Conservation (phyloP, 1,140 invertebrate genomes). For the Drosophila pachea region DNA sequence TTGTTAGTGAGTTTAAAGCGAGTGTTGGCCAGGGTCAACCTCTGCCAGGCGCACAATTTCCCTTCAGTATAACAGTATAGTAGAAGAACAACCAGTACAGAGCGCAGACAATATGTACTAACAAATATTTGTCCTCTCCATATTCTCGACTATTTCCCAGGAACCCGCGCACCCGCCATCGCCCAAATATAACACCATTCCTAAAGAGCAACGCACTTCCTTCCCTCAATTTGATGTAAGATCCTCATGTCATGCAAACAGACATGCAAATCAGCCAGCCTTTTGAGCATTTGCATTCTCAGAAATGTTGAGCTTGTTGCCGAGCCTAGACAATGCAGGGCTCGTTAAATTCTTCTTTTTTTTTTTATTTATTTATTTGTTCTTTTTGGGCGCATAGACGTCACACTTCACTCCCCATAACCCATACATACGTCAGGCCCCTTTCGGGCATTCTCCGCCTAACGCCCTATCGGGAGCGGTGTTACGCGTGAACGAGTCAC, state of each 20-base stretch:
- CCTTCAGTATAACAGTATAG: too few relatives aligned
- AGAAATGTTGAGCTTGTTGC: constrained; percentile 45
- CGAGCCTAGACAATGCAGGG: constrained; percentile 24
- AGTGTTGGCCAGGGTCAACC: too few relatives aligned
- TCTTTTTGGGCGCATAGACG: constrained; percentile 46
- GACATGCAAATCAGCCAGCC: constrained; percentile 7
- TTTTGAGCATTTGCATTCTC: constrained; percentile 39
- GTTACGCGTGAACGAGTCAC: constrained; percentile 65
- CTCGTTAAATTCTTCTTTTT: constrained; percentile 5
- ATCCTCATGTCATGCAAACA: constrained; percentile 27
- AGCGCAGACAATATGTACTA: constrained; percentile 37
- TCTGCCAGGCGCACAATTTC: too few relatives aligned
- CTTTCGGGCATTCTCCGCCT: not conserved
- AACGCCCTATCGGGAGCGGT: constrained; percentile 5
- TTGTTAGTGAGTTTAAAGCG: too few relatives aligned
- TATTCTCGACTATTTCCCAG: constrained; percentile 46
- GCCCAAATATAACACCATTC: constrained; percentile 75
- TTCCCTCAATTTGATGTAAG: constrained; percentile 79
- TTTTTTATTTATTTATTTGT: not conserved
- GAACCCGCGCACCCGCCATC: constrained; percentile 76
- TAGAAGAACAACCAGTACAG: too few relatives aligned
- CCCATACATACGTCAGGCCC: not conserved
- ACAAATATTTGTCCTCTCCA: constrained; percentile 23
- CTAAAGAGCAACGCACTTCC: constrained; percentile 75
- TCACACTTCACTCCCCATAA: constrained; percentile 51